phyloP scores from a whole-genome alignment of 2,113 vertebrate genomes.

The Rattus norvegicus region DNA sequence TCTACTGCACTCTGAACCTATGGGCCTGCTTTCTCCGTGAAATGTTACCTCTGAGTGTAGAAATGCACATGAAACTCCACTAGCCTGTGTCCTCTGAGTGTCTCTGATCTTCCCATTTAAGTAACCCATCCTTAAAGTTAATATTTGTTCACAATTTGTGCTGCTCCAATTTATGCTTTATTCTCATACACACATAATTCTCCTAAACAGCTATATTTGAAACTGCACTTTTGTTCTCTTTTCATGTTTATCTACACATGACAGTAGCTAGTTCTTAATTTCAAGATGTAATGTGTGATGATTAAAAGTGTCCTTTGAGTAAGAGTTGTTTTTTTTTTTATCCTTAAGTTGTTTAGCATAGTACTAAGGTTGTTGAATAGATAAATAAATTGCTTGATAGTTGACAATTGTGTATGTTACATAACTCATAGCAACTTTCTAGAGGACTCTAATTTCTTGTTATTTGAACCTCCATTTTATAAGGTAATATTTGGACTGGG shows the following conservation, averaged over 20 bases:
- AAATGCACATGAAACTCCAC: neutral
- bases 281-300: neutral
- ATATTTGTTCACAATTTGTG: neutral
- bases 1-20: neutral
- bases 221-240: neutral
- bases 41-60: neutral
- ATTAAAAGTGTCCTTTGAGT: neutral
- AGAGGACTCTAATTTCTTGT: neutral
- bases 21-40: too few relatives aligned
- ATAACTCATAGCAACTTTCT: neutral
- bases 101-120: neutral
- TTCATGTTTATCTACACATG: slow-evolving; percentile 22
- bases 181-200: neutral
- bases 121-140: neutral
- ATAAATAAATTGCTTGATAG: neutral
- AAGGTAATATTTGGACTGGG: neutral
- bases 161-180: neutral
- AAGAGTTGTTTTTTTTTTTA: neutral
- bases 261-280: neutral
- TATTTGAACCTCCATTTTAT: neutral
- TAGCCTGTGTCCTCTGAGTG: neutral
- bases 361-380: neutral
- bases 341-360: neutral
- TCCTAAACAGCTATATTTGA: neutral
- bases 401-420: neutral